A percentile compares a stretch with the other conserved stretches of the same genome.
Evolutionary conservation across 1,140 invertebrate species (phyloP).

Genomic region (Cheumatopsyche charites): DNA sequence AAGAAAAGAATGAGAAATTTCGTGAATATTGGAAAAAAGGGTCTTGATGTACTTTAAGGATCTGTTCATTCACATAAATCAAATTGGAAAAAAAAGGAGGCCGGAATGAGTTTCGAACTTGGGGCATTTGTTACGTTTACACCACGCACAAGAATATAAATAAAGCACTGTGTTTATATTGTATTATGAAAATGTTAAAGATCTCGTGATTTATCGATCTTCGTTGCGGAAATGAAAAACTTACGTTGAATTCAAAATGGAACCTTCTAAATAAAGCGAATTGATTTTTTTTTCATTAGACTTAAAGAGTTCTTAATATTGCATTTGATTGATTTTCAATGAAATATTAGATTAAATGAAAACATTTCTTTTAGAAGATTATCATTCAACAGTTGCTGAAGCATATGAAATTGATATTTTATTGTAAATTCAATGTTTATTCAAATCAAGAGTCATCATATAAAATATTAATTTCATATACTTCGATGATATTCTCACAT

Average conservation of each 20-base stretch:
- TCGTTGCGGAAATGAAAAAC: background rate
- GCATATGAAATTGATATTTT: too few species aligned
- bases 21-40: conserved; percentile 26
- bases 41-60: conserved; percentile 28
- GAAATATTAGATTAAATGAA: too few species aligned
- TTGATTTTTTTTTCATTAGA: too few species aligned
- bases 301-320: too few species aligned
- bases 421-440: too few species aligned
- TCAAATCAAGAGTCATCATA: too few species aligned
- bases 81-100: conserved; percentile 12
- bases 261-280: too few species aligned
- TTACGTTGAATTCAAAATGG: background rate
- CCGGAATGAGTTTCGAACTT: conserved; percentile 17
- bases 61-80: conserved; percentile 28
- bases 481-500: too few species aligned
- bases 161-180: background rate
- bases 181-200: conserved; percentile 5
- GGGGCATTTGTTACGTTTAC: conserved; percentile 20
- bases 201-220: background rate
- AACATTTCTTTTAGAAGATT: too few species aligned
- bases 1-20: conserved; percentile 28
- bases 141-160: conserved; percentile 7
- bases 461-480: too few species aligned
- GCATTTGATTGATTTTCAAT: too few species aligned
- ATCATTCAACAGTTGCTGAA: too few species aligned